These are phyloP conservation scores for Andrena marginata DNA, from an alignment of 2,888 invertebrate genomes.

Conservation along the genomic window DNA sequence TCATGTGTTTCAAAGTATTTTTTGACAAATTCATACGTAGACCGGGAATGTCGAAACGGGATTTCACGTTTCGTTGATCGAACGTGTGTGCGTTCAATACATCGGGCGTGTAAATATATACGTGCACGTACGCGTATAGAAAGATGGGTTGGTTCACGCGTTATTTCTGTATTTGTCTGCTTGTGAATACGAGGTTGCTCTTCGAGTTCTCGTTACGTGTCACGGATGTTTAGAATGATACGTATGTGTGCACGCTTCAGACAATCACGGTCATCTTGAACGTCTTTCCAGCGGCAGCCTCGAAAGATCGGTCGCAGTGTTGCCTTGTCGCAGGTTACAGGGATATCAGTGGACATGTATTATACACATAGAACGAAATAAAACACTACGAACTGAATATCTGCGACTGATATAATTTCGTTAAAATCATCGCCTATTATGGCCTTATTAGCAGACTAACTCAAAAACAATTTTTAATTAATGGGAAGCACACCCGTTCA, in stretches of 20 bases:
- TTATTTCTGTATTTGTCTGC: slow-evolving; percentile 52
- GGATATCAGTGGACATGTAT: slow-evolving; percentile 29
- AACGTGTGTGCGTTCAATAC: slow-evolving; percentile 32
- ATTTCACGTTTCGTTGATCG: slow-evolving; percentile 60
- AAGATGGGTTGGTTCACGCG: slow-evolving; percentile 49
- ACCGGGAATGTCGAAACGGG: slow-evolving; percentile 76
- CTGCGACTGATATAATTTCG: background rate
- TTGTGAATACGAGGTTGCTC: slow-evolving; percentile 66
- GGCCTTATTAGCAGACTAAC: background rate
- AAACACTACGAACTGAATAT: slow-evolving; percentile 11
- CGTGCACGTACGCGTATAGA: background rate
- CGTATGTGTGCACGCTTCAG: slow-evolving; percentile 66
- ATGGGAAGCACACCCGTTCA: no score
- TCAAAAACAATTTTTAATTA: no score
- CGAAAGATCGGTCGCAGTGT: slow-evolving; percentile 63
- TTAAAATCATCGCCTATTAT: background rate
- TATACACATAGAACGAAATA: slow-evolving; percentile 23
- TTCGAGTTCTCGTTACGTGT: slow-evolving; percentile 75
- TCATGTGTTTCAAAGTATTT: slow-evolving; percentile 61
- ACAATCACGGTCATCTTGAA: slow-evolving; percentile 69
- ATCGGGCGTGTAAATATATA: slow-evolving; percentile 4
- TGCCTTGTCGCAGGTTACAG: slow-evolving; percentile 58
- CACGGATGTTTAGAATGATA: slow-evolving; percentile 75
- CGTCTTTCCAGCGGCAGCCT: slow-evolving; percentile 63
- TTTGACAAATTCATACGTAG: slow-evolving; percentile 67